Base-by-base conservation (phyloP, 2,888 invertebrate species). In the Chrysodeixis includens region DNA sequence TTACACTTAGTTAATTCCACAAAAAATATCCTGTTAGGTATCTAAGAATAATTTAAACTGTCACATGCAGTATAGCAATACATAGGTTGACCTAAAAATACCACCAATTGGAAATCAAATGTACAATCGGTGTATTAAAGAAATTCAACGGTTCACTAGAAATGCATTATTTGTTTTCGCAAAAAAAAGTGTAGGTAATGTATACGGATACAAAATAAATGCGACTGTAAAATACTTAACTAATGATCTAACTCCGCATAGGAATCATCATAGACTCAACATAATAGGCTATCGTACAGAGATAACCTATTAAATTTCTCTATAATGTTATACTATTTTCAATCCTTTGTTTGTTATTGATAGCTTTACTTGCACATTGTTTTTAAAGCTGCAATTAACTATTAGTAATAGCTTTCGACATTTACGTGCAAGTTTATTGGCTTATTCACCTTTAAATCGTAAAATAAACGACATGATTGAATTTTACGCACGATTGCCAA, bases 1-100 rank as follows among this genome's bases (percentile, higher is more conserved):
- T 72, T 73, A 71, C 66, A 58, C 52, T 71, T 40, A 32, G 12
- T 30, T 52, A 66, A 71, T 55, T 51, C 46, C 55, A 40, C 35
- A 49, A 16, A 61, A 65, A 30, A 40, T 57, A 49, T 20, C 2
- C 4, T 20, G 10, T 20, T 18, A 9, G 16, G 16, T n/a, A 30
- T 1, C 0, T 26, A 3, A 16, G 0, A 7, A 22, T 8, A n/a
- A n/a, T n/a, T n/a, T n/a, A n/a, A n/a, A n/a, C n/a, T n/a, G n/a
- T n/a, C n/a, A n/a, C n/a, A n/a, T 32, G 53, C 18, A 12, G 12
- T 32, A 12, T 30, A 54, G 18, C 6, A 51, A 16, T 5, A 7
- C n/a, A n/a, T 9, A 5, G 10, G 14, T 3, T n/a, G 12, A 32
- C 22, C 20, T n/a, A 26, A 1, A 44, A 10, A 8, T 0, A 5